phyloP scores from a whole-genome alignment of 2,113 vertebrate species.

The Anguilla japonica region DNA sequence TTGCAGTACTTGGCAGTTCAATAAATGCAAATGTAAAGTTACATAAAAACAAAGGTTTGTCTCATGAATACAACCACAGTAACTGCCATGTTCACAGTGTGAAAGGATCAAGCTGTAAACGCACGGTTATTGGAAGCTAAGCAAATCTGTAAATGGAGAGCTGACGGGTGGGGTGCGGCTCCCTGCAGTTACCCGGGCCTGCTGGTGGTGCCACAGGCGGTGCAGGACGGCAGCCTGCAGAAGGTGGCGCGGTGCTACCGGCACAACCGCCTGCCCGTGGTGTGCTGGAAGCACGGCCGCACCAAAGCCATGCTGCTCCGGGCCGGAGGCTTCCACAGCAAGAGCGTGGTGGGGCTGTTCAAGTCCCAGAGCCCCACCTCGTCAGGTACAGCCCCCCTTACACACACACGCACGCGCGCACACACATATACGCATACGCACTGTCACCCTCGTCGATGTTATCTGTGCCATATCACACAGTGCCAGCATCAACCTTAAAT shows the following conservation, averaged over 20 bases:
- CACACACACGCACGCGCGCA: not conserved
- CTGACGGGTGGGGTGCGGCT: not conserved
- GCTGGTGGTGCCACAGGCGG: slow-evolving; percentile 86
- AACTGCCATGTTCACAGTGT: not conserved
- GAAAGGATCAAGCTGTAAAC: not conserved
- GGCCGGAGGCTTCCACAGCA: slow-evolving; percentile 89
- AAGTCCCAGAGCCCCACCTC: slow-evolving; percentile 90
- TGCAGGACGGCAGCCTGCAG: slow-evolving; percentile 91
- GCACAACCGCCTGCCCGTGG: slow-evolving; percentile 89
- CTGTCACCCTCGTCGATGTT: too few species aligned
- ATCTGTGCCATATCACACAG: not conserved
- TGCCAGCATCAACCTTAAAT: not conserved
- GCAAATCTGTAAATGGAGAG: not conserved
- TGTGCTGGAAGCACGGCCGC: slow-evolving; percentile 90
- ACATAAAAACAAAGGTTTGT: not conserved
- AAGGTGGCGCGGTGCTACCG: slow-evolving; percentile 93
- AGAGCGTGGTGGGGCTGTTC: slow-evolving; percentile 92
- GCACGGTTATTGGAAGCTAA: not conserved
- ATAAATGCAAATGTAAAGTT: not conserved
- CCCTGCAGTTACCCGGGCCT: slow-evolving; percentile 87
- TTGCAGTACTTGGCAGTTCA: not conserved
- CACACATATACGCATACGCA: too few species aligned
- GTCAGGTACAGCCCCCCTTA: slow-evolving; percentile 63
- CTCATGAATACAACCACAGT: not conserved
- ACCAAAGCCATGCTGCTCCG: slow-evolving; percentile 85